Base-by-base conservation (phyloP, 2,113 vertebrate species). In the Scomber colias region DNA sequence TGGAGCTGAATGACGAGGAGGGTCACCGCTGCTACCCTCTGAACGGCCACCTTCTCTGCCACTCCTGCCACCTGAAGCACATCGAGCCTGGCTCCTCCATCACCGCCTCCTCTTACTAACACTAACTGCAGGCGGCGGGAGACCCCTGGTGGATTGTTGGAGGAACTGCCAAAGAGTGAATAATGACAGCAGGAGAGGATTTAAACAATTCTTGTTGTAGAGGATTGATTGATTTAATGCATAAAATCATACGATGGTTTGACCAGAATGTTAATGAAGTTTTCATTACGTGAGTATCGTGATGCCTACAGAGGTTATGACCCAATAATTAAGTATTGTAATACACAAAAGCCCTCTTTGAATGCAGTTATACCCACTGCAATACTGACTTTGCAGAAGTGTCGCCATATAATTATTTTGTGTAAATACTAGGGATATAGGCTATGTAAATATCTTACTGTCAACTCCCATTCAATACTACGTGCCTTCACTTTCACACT, bases 11-110 rank as follows among this genome's bases (percentile, higher is more conserved):
- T 0, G 97, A 99, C 0, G 97, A 99, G 76, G 97, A 99, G 0
- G 97, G 97, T 0, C 97, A 97, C 87, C 97, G 97, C 89, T 99
- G 98, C 90, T 99, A 97, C 90, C 98, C 98, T 0, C 94, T 99
- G 73, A 95, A 97, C 16, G 96, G 97, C 71, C 97, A 94, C 76
- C 95, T 99, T 57, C 95, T 99, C 74, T 99, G 98, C 90, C 97
- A 98, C 90, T 87, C 95, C 66, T 99, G 98, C 88, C 98, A 99
- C 8, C 94, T 99, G 64, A 96, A 96, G 69, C 95, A 97, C 87
- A 96, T 97, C 49, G 95, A 99, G 89, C 93, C 93, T 0, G 90
- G 92, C 77, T 75, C 92, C 57, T 74, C 87, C 3, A 89, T 96
- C 5, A 59, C 86, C 0, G 55, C 91, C 15, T 48, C 92, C 71